Percentiles rank a stretch among this genome's conserved stretches.
phyloP scores from a whole-genome alignment of 2,888 invertebrate species.

The Lasioglossum morio region DNA sequence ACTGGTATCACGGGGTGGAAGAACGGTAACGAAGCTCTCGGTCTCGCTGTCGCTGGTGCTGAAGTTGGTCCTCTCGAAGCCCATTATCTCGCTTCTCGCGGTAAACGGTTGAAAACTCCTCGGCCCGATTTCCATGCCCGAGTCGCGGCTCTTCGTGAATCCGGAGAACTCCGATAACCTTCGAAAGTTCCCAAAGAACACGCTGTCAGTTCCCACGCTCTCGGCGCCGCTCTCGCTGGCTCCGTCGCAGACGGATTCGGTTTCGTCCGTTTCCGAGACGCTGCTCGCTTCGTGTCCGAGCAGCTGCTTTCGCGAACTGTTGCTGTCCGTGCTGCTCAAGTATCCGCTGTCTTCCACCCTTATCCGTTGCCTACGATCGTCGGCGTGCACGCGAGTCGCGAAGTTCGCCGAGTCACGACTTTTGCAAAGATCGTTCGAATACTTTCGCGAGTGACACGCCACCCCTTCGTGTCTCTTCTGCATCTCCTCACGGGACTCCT shows the following conservation, averaged over 20 bases:
- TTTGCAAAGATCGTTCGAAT: constrained; percentile 22
- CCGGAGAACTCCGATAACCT: constrained; percentile 81
- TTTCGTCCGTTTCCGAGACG: constrained; percentile 92
- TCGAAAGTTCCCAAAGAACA: constrained; percentile 91
- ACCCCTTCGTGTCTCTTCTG: neutral
- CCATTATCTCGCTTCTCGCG: constrained; percentile 52
- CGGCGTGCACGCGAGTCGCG: constrained; percentile 13
- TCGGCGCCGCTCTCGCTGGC: constrained; percentile 95
- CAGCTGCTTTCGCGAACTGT: constrained; percentile 80
- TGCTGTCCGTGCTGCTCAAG: constrained; percentile 93
- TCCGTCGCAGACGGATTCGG: constrained; percentile 92
- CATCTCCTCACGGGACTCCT: neutral
- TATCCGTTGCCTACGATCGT: constrained; percentile 21
- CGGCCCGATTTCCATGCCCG: constrained; percentile 73
- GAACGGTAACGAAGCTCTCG: constrained; percentile 85
- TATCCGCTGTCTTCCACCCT: constrained; percentile 90
- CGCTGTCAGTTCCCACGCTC: constrained; percentile 94
- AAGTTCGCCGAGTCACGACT: constrained; percentile 37
- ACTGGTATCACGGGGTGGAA: constrained; percentile 73
- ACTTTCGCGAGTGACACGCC: constrained; percentile 17
- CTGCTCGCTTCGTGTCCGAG: constrained; percentile 84
- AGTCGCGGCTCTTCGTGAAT: constrained; percentile 77
- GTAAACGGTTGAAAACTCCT: constrained; percentile 67
- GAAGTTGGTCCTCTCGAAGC: constrained; percentile 74
- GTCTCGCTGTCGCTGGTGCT: constrained; percentile 85